phyloP scores from a whole-genome alignment of 2,888 invertebrate genomes.

The Epinotia brunnichana region DNA sequence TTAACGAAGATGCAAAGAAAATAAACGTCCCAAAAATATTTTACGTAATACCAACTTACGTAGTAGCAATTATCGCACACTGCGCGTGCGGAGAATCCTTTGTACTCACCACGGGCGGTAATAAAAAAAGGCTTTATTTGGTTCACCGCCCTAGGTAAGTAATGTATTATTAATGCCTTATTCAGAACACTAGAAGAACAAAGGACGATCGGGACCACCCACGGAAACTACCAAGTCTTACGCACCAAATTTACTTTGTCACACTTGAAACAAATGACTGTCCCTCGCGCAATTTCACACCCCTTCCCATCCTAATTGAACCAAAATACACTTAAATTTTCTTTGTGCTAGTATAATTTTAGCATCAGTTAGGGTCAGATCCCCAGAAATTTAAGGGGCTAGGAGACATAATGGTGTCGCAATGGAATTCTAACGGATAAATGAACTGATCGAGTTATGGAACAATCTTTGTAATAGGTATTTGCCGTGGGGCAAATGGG shows the following conservation, averaged over 20 bases:
- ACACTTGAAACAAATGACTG: conserved; percentile 77
- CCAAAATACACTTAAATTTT: conserved; percentile 80
- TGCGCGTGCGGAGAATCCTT: too few species aligned
- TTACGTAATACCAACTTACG: too few species aligned
- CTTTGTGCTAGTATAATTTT: conserved; percentile 79
- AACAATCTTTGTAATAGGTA: conserved; percentile 23
- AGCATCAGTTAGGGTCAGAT: conserved; percentile 72
- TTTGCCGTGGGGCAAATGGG: background rate
- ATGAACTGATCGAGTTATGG: conserved; percentile 62
- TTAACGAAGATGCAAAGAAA: too few species aligned
- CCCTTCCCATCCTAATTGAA: conserved; percentile 73
- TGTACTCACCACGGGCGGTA: too few species aligned
- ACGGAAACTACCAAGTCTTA: conserved; percentile 21
- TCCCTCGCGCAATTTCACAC: conserved; percentile 75
- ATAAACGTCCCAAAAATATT: too few species aligned
- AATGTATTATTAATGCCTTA: background rate
- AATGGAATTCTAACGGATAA: conserved; percentile 60
- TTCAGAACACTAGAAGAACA: background rate
- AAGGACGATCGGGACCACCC: conserved; percentile 18
- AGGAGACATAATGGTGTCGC: conserved; percentile 60
- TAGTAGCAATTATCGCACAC: too few species aligned
- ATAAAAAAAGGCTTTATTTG: too few species aligned
- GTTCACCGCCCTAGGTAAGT: too few species aligned
- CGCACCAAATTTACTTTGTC: conserved; percentile 53
- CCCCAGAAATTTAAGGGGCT: conserved; percentile 73